A percentile compares a stretch with the other conserved stretches of the same genome.
Evolutionary conservation across 2,113 vertebrate species (phyloP).

Genomic region (Crotalus helleri): DNA sequence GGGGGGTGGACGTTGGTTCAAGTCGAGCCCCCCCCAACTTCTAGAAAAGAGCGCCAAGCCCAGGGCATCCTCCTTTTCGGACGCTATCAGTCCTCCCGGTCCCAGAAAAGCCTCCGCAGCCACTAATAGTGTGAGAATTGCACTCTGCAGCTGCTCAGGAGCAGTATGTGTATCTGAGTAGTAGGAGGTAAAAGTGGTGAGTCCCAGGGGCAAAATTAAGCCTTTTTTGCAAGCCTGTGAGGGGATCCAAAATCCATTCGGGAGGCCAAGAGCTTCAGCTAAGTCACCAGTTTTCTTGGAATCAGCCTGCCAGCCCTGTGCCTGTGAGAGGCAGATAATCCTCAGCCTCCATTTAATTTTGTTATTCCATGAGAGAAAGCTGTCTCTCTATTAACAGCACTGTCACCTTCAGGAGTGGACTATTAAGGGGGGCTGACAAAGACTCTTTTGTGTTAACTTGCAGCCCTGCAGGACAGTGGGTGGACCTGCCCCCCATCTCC

Average conservation of each 20-base stretch:
- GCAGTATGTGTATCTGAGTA: background rate
- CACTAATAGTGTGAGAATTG: background rate
- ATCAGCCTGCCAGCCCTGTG: background rate
- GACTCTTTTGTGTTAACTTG: background rate
- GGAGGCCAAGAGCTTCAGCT: background rate
- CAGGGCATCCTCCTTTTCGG: background rate
- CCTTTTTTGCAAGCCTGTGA: background rate
- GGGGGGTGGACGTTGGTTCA: background rate
- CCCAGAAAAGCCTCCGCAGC: background rate
- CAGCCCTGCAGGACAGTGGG: background rate
- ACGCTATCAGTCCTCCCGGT: background rate
- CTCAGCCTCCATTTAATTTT: background rate
- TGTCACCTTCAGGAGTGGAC: background rate
- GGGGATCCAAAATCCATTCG: background rate
- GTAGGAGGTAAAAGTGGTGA: background rate
- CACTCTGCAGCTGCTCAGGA: background rate
- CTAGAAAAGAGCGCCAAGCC: background rate
- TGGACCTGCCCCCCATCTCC: background rate
- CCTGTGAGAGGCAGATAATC: background rate
- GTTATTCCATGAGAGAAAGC: background rate
- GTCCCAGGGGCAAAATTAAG: background rate
- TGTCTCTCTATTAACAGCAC: background rate
- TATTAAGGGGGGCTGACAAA: background rate
- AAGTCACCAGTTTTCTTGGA: background rate
- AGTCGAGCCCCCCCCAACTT: background rate